Conservation (phyloP, 2,888 invertebrate genomes). For the Hyalella azteca region DNA sequence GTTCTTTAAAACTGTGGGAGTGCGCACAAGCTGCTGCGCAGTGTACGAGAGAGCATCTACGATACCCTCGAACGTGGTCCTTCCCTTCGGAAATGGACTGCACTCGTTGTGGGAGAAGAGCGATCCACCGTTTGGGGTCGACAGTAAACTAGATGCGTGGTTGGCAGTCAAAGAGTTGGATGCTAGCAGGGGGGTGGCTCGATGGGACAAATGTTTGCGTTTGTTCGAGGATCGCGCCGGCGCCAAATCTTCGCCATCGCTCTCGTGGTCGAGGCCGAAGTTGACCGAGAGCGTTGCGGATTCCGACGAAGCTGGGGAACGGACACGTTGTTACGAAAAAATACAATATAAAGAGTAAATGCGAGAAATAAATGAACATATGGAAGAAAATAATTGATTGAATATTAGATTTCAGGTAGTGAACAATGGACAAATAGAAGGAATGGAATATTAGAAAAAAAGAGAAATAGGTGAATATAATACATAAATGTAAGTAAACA, state of each 20-base stretch:
- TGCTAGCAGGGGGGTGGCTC: constrained; percentile 4
- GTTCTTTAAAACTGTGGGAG: neutral
- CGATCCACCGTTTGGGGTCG: neutral
- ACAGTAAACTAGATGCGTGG: neutral
- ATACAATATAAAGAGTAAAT: no score
- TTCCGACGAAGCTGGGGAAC: no score
- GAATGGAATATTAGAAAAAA: no score
- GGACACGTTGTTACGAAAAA: no score
- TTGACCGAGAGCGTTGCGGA: neutral
- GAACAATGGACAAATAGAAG: no score
- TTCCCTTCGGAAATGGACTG: neutral
- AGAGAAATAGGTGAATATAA: no score
- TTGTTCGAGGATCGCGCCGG: neutral
- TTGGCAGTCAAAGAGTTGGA: neutral
- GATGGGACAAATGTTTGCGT: neutral
- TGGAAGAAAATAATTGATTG: no score
- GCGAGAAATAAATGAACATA: no score
- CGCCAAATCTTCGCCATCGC: neutral
- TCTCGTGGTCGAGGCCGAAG: constrained; percentile 24
- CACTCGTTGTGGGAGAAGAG: neutral
- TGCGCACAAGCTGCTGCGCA: neutral
- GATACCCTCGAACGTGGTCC: neutral
- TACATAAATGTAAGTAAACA: no score
- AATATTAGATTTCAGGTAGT: no score
- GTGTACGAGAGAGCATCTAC: neutral